These are phyloP conservation scores for Eristalis tenax DNA, from an alignment of 2,888 invertebrate species.

Conservation along the genomic window DNA sequence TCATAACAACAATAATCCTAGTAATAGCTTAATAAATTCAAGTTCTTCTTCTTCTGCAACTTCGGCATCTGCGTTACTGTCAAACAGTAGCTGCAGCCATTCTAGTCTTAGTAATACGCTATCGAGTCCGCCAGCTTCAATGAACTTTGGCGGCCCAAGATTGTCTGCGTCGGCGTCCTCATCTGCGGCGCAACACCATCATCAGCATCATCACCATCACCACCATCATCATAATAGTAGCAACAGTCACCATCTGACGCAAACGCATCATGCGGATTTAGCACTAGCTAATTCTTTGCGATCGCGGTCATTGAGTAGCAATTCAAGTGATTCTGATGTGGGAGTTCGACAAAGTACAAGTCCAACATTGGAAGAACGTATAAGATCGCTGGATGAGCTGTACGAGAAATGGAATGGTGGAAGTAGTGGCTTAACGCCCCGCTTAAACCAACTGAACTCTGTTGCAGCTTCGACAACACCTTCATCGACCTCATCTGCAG, in stretches of 20 bases:
- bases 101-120: constrained; percentile 80
- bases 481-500: constrained; percentile 82
- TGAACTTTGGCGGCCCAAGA: constrained; percentile 67
- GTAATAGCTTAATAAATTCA: constrained; percentile 73
- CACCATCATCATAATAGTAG: constrained; percentile 76
- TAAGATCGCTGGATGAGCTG: constrained; percentile 95
- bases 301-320: constrained; percentile 89
- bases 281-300: constrained; percentile 84
- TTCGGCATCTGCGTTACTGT: constrained; percentile 73
- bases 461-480: constrained; percentile 80
- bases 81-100: constrained; percentile 77
- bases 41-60: constrained; percentile 74
- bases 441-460: constrained; percentile 72
- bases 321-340: constrained; percentile 86
- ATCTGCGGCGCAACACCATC: constrained; percentile 75
- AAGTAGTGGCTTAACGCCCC: constrained; percentile 67
- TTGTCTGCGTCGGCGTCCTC: constrained; percentile 58
- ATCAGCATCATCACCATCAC: constrained; percentile 75
- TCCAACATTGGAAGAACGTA: constrained; percentile 93
- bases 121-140: constrained; percentile 74
- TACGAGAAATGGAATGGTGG: constrained; percentile 93
- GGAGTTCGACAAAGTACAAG: constrained; percentile 85
- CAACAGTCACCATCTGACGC: constrained; percentile 81
- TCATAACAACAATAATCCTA: constrained; percentile 69
- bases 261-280: constrained; percentile 78